Evolutionary conservation across 2,888 invertebrate genomes (phyloP).

Genomic region (Monochamus alternatus): DNA sequence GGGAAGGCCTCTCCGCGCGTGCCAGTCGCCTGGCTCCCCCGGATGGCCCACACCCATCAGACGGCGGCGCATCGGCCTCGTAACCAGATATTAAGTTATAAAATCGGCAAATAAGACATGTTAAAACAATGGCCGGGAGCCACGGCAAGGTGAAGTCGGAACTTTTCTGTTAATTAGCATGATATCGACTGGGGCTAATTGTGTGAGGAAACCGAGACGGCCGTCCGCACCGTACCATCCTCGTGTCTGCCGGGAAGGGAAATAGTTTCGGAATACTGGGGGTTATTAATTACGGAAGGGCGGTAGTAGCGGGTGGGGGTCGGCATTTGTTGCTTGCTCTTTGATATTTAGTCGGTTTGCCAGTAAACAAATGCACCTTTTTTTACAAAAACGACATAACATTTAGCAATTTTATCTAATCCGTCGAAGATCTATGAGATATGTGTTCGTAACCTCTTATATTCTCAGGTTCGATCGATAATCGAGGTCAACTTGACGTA

Average conservation of each 20-base stretch:
- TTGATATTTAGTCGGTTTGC: not conserved
- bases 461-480: too few species aligned
- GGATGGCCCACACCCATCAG: not conserved
- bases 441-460: too few species aligned
- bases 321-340: constrained; percentile 6
- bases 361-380: too few species aligned
- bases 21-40: constrained; percentile 5
- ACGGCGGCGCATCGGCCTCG: constrained; percentile 38
- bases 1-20: not conserved
- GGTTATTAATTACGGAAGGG: constrained; percentile 51
- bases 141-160: constrained; percentile 59
- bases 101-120: constrained; percentile 57
- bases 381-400: too few species aligned
- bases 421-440: too few species aligned
- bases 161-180: constrained; percentile 60
- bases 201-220: constrained; percentile 44
- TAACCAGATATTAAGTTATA: constrained; percentile 54
- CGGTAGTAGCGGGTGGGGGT: not conserved
- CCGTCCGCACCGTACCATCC: constrained; percentile 55
- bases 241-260: constrained; percentile 51
- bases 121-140: constrained; percentile 54
- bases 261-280: constrained; percentile 53
- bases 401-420: too few species aligned
- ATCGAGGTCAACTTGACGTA: too few species aligned
- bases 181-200: constrained; percentile 57